These are phyloP conservation scores for Thamnaconus septentrionalis DNA, from an alignment of 2,113 vertebrate genomes.

Conservation along the genomic window DNA sequence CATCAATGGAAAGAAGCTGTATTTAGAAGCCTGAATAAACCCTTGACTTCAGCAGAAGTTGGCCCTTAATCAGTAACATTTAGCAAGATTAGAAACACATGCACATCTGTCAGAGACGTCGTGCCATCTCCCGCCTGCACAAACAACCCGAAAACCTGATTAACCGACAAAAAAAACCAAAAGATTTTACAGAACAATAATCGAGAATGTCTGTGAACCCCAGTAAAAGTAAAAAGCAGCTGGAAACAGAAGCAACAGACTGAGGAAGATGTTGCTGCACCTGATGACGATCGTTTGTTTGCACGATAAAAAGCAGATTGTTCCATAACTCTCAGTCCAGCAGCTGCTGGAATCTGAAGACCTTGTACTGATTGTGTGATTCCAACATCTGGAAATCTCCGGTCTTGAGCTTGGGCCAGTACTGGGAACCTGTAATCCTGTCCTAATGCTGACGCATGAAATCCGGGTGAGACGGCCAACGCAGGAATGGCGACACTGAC, in stretches of 20 bases:
- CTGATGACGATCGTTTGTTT: background rate
- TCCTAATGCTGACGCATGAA: slow-evolving; percentile 38
- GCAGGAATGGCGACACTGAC: background rate
- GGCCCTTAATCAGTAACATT: background rate
- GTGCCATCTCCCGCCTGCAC: no score
- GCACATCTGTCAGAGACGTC: no score
- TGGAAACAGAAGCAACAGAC: background rate
- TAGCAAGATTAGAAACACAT: no score
- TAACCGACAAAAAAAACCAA: no score
- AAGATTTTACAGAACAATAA: no score
- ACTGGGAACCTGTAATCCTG: slow-evolving; percentile 18
- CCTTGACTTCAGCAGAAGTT: background rate
- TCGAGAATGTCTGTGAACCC: no score
- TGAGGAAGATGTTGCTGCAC: background rate
- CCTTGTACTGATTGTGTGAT: slow-evolving; percentile 36
- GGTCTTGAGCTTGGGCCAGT: slow-evolving; percentile 33
- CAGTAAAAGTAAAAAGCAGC: no score
- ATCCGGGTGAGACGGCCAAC: slow-evolving; percentile 32
- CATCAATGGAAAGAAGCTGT: no score
- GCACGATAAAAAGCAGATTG: slow-evolving; percentile 29
- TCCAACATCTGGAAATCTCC: slow-evolving; percentile 49
- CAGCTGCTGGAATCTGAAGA: slow-evolving; percentile 12
- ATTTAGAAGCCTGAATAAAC: no score
- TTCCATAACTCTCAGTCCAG: slow-evolving; percentile 35
- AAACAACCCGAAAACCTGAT: no score